phyloP scores from a whole-genome alignment of 2,113 vertebrate genomes.

The Crotalus helleri region DNA sequence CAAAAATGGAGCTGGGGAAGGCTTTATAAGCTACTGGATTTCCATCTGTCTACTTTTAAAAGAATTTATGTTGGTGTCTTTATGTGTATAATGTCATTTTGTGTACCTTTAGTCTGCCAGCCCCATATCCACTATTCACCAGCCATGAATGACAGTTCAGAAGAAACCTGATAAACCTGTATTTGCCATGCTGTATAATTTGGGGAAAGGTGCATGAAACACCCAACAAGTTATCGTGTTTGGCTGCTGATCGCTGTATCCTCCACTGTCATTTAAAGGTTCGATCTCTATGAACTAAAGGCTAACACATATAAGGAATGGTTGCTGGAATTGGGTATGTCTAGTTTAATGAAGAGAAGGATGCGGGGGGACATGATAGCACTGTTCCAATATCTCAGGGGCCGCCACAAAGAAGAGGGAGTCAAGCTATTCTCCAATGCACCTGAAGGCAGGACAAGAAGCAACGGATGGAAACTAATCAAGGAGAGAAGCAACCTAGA shows the following conservation, averaged over 20 bases:
- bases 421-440: no score
- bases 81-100: not conserved
- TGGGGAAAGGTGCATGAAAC: not conserved
- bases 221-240: not conserved
- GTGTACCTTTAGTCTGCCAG: not conserved
- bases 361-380: no score
- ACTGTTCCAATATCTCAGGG: no score
- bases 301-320: no score
- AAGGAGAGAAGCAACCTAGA: no score
- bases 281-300: not conserved
- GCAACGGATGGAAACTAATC: no score
- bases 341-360: no score
- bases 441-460: no score
- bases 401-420: no score
- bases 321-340: no score
- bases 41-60: not conserved
- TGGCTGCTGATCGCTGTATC: not conserved
- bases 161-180: not conserved
- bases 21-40: not conserved
- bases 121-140: not conserved
- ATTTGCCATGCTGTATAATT: not conserved
- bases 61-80: not conserved
- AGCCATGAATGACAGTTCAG: not conserved
- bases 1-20: constrained; percentile 27
- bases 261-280: not conserved